Percentiles rank a stretch among this genome's conserved stretches.
Conservation (phyloP, 2,888 invertebrate genomes). For the Sphaeridia pumilis region DNA sequence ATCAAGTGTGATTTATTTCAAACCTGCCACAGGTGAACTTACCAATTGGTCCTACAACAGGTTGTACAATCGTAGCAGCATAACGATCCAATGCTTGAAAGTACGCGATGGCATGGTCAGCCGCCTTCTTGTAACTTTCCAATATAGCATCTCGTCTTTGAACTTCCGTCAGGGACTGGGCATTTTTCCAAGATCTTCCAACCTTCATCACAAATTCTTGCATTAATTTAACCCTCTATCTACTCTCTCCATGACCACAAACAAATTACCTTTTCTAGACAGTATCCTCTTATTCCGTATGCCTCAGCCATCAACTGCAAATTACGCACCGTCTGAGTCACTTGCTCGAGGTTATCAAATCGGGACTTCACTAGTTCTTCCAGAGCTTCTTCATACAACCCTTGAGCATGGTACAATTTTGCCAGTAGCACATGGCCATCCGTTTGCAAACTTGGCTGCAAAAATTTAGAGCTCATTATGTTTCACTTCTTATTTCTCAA, state of each 20-base stretch:
- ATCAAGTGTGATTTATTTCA: too few species aligned
- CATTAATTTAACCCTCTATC: too few species aligned
- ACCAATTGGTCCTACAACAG: too few species aligned
- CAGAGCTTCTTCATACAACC: conserved; percentile 69
- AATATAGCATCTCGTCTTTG: conserved; percentile 54
- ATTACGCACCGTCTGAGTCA: conserved; percentile 75
- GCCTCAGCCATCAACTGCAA: conserved; percentile 90
- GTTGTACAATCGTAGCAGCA: conserved; percentile 3
- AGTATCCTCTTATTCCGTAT: conserved; percentile 78
- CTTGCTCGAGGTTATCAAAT: conserved; percentile 69
- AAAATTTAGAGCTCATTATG: too few species aligned
- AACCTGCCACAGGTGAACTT: too few species aligned
- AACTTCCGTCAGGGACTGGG: conserved; percentile 46
- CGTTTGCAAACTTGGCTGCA: conserved; percentile 51
- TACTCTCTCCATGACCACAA: too few species aligned
- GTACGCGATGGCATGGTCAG: conserved; percentile 84
- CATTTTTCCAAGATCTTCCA: conserved; percentile 48
- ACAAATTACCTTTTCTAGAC: conserved; percentile 31
- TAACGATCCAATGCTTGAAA: conserved; percentile 70
- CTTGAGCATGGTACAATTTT: conserved; percentile 81
- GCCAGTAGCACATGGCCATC: conserved; percentile 80
- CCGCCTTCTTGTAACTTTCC: conserved; percentile 75
- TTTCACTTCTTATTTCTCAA: too few species aligned
- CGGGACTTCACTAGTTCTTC: conserved; percentile 72
- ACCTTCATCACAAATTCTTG: conserved; percentile 44